Conservation (phyloP, 2,113 vertebrate species). For the Pseudopodoces humilis region DNA sequence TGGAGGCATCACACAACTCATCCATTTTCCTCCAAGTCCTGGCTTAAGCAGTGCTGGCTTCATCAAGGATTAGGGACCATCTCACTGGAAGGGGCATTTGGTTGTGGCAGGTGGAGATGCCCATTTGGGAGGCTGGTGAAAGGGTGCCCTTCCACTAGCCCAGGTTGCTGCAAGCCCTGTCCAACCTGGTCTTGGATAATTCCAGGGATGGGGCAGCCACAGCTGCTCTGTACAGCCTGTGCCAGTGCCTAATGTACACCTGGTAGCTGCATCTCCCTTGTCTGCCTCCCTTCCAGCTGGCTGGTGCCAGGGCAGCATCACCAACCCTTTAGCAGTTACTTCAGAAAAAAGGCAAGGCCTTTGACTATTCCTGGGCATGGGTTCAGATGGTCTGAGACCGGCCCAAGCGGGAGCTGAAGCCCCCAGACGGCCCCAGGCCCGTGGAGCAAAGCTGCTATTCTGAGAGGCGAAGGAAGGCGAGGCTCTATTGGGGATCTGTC, state of each 20-base stretch:
- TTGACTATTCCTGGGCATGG: neutral
- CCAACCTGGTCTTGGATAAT: neutral
- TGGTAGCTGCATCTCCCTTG: neutral
- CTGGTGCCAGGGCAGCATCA: neutral
- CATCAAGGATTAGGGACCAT: neutral
- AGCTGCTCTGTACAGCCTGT: neutral
- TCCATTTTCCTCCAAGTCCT: neutral
- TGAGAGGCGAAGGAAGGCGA: neutral
- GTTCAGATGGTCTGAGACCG: neutral
- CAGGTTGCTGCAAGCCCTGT: accelerated
- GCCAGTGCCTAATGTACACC: accelerated
- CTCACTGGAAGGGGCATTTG: neutral
- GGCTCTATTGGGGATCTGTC: constrained; percentile 45
- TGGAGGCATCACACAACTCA: neutral
- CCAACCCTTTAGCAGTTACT: neutral
- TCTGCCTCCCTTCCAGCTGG: neutral
- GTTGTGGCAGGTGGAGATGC: neutral
- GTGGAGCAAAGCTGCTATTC: neutral
- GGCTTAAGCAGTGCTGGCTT: neutral
- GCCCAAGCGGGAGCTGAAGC: neutral
- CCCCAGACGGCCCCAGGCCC: neutral
- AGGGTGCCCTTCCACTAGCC: too few species aligned
- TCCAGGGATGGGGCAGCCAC: neutral
- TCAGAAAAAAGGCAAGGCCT: neutral
- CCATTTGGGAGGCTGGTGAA: neutral